A percentile compares a stretch with the other conserved stretches of the same genome.
Conservation (phyloP, 2,797 vertebrate species). For the Balearica regulorum region DNA sequence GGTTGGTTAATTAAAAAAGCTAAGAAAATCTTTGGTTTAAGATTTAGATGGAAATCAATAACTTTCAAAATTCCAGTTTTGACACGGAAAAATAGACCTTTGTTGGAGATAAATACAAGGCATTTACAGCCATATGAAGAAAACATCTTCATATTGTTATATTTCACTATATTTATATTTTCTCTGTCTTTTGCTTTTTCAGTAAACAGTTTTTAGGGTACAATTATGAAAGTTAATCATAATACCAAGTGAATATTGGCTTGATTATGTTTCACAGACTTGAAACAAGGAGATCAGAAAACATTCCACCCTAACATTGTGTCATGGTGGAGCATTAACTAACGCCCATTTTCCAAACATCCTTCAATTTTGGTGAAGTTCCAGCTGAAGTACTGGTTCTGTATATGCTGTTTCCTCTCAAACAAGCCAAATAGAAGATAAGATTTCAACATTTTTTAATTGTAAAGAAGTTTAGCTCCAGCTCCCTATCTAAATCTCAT, state of each 20-base stretch:
- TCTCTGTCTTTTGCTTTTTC: neutral
- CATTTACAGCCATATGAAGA: neutral
- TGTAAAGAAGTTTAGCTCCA: neutral
- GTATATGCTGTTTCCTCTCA: neutral
- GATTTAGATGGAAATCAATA: neutral
- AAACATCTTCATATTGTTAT: neutral
- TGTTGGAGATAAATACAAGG: neutral
- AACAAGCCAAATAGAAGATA: neutral
- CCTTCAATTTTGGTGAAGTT: neutral
- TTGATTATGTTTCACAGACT: neutral
- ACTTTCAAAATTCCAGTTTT: neutral
- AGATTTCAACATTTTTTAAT: neutral
- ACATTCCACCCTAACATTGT: neutral
- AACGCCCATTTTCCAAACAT: neutral
- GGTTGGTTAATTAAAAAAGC: neutral
- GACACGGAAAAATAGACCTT: neutral
- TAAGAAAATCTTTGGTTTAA: neutral
- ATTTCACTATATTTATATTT: neutral
- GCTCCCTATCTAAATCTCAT: neutral
- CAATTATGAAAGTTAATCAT: neutral
- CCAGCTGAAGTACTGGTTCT: neutral
- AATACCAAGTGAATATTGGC: neutral
- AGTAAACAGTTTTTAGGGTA: neutral
- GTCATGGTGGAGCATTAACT: neutral
- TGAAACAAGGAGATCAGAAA: neutral